These are phyloP conservation scores for Colaptes auratus DNA, from an alignment of 2,113 vertebrate species.

Conservation along the genomic window DNA sequence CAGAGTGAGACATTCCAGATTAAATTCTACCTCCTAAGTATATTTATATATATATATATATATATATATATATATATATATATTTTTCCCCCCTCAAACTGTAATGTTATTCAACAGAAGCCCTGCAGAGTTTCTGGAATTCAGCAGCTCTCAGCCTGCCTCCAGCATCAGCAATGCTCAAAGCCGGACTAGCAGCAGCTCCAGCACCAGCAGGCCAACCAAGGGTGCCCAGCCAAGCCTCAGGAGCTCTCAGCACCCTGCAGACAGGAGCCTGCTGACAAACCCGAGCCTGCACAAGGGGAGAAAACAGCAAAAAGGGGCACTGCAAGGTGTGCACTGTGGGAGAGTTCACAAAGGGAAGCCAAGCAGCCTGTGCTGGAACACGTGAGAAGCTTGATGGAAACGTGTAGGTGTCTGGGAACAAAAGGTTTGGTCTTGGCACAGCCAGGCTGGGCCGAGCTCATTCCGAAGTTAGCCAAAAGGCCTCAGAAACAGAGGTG, in stretches of 20 bases:
- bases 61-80: not conserved
- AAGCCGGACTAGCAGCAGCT: not conserved
- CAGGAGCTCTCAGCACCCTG: not conserved
- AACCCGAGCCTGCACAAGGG: not conserved
- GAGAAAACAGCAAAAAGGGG: not conserved
- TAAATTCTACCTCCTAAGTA: not conserved
- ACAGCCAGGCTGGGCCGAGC: not conserved
- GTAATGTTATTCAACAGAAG: not conserved
- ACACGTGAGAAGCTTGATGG: not conserved
- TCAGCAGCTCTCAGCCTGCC: not conserved
- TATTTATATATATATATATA: not conserved
- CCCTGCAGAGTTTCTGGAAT: not conserved
- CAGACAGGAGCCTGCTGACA: not conserved
- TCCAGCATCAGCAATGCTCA: not conserved
- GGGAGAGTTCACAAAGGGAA: not conserved
- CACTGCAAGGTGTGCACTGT: not conserved
- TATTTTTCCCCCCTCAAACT: not conserved
- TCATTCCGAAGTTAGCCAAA: not conserved
- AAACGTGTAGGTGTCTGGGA: not conserved
- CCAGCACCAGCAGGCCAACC: not conserved
- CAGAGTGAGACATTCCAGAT: not conserved
- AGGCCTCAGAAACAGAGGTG: accelerated
- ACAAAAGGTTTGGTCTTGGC: not conserved
- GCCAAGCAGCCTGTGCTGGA: not conserved
- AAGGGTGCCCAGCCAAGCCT: not conserved